Percentiles rank a stretch among this genome's conserved stretches.
Evolutionary conservation across 2,797 vertebrate genomes (phyloP).

Genomic region (Diceros bicornis): DNA sequence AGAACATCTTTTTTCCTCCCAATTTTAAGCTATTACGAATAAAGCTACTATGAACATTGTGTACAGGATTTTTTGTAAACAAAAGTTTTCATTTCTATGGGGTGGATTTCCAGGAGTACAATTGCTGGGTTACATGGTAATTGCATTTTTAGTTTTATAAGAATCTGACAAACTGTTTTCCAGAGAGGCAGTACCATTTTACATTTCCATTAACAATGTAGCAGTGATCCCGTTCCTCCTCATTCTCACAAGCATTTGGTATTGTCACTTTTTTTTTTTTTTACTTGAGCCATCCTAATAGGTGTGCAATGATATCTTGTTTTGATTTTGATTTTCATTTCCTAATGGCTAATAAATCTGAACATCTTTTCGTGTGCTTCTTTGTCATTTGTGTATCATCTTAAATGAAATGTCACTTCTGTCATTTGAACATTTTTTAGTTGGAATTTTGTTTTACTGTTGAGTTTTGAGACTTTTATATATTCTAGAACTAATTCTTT

Average conservation of each 20-base stretch:
- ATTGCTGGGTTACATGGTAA: neutral
- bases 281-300: neutral
- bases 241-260: neutral
- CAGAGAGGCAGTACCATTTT: neutral
- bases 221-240: neutral
- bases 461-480: neutral
- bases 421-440: neutral
- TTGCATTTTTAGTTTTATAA: neutral
- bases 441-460: neutral
- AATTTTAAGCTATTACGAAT: neutral
- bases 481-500: neutral
- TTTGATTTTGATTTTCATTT: neutral
- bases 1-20: neutral
- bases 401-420: neutral
- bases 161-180: neutral
- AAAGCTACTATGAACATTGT: neutral
- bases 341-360: neutral
- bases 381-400: neutral
- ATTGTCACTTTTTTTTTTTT: neutral
- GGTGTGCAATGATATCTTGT: neutral
- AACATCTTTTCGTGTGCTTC: neutral
- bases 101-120: neutral
- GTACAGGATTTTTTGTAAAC: neutral
- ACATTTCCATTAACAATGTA: neutral
- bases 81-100: neutral